phyloP scores from a whole-genome alignment of 2,797 vertebrate genomes.

The Mus minutoides region DNA sequence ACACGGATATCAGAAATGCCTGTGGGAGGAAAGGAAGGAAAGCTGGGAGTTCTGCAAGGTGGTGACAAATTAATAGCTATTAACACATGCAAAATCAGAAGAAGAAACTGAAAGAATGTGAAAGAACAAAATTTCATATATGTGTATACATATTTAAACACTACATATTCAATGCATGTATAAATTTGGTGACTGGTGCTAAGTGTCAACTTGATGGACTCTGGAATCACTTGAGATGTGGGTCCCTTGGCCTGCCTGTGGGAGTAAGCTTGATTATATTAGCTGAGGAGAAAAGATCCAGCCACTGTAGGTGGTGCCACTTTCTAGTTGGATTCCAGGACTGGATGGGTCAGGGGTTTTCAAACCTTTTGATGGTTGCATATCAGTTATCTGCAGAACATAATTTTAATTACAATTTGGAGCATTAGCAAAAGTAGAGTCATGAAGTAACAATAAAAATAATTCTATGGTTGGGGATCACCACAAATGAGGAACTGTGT shows the following conservation, averaged over 20 bases:
- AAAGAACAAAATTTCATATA: neutral
- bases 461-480: neutral
- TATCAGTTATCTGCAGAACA: neutral
- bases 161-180: neutral
- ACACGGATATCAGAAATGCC: neutral
- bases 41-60: neutral
- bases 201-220: neutral
- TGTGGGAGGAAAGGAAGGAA: neutral
- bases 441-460: neutral
- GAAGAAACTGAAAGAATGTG: neutral
- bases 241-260: neutral
- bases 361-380: neutral
- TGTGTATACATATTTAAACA: neutral
- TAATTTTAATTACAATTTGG: neutral
- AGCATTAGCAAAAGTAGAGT: neutral
- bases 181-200: neutral
- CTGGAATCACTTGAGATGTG: neutral
- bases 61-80: neutral
- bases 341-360: neutral
- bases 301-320: neutral
- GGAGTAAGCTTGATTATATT: neutral
- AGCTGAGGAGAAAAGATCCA: neutral
- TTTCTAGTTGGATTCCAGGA: neutral
- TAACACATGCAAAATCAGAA: neutral
- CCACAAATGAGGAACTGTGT: neutral